Evolutionary conservation across 2,888 invertebrate genomes (phyloP).

Genomic region (Metallyticus violacea): DNA sequence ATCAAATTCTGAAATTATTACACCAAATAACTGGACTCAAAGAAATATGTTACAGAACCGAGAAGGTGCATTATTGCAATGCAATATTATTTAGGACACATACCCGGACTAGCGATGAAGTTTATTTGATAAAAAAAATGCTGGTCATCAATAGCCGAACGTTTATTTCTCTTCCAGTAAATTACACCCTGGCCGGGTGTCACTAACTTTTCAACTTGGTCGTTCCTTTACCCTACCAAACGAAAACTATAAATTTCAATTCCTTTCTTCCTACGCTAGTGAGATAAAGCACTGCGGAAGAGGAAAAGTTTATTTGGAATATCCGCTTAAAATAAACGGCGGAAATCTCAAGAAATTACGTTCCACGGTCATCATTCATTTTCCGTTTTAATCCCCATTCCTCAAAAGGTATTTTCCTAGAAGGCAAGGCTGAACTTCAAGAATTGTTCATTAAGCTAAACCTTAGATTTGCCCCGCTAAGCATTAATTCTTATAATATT

Average conservation of each 20-base stretch:
- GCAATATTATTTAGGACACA: no score
- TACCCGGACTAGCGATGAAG: no score
- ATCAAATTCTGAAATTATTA: no score
- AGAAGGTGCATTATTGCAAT: no score
- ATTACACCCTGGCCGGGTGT: not conserved
- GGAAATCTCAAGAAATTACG: not conserved
- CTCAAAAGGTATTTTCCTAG: not conserved
- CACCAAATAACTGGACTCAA: no score
- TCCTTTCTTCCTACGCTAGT: not conserved
- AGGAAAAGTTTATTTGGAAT: not conserved
- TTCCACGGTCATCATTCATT: not conserved
- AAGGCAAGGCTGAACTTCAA: not conserved
- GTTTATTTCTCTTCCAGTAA: not conserved
- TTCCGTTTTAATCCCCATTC: not conserved
- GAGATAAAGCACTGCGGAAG: not conserved
- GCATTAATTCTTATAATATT: no score
- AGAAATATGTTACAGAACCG: no score
- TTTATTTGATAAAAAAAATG: not conserved
- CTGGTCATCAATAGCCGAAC: not conserved
- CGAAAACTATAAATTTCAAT: not conserved
- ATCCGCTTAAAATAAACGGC: not conserved
- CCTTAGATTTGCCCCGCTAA: not conserved
- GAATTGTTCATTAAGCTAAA: not conserved
- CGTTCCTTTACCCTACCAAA: not conserved
- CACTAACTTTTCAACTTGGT: not conserved